Base-by-base conservation (phyloP, 2,113 vertebrate genomes). In the Halichoerus grypus region DNA sequence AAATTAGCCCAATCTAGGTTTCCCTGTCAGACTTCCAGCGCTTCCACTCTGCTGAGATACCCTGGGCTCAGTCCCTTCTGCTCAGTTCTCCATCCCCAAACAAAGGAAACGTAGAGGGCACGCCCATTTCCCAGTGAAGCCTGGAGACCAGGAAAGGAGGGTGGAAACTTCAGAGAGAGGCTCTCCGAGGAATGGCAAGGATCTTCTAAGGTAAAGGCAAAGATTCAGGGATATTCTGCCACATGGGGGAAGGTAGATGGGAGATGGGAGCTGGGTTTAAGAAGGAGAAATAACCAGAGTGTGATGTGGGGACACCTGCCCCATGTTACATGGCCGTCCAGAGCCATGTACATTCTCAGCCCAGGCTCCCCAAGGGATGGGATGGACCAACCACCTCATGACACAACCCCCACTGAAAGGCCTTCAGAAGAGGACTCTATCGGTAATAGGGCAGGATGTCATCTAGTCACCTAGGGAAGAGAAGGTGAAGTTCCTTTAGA, bases 1-100 rank as follows among this genome's bases (percentile, higher is more conserved):
- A 94, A 33, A 88, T 79, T 63, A 91, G 88, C 61, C 59, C 59
- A n/a, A 79, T 55, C 36, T 71, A 96, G 71, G 24, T 95, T 86
- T 90, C 46, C 63, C 88, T 82, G 55, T 65, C 53, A 51, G n/a
- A 85, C 39, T 80, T 61, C 46, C 5, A 6, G 28, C 18, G 49
- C 51, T 93, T 42, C 53, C 51, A 72, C 7, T 69, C 15, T 53
- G 39, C 85, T 74, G 36, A 92, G 33, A 80, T 24, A 55, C n/a
- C 24, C 42, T 93, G 39, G 53, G 26, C 24, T n/a, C 57, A 61
- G 24, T 39, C 46, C 72, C 33, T 95, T 82, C 55, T 87, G 67
- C 42, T 80, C 31, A 33, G 59, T 53, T 88, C 51, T 91, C 59
- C 55, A 74, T 49, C 5, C 72, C 33, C 65, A 65, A 51, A 12